phyloP scores from a whole-genome alignment of 1,140 invertebrate genomes.

The Orchestia grillus region DNA sequence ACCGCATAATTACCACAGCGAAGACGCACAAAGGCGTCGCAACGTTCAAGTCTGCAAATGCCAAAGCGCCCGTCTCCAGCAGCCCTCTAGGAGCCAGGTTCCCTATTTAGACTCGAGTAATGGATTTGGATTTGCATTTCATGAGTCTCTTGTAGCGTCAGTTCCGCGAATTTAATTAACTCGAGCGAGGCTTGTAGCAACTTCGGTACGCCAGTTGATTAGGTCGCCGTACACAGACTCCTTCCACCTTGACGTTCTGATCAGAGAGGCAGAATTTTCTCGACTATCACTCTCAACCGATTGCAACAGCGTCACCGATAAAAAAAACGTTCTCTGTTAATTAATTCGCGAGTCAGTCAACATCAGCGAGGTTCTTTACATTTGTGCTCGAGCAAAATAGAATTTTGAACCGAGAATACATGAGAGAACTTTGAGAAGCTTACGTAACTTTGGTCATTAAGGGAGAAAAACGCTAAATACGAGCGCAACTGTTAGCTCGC shows the following conservation, averaged over 20 bases:
- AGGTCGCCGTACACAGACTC: not conserved
- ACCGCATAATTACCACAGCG: not conserved
- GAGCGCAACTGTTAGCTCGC: not conserved
- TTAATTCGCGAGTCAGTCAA: not conserved
- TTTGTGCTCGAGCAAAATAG: not conserved
- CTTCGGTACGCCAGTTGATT: not conserved
- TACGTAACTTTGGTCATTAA: not conserved
- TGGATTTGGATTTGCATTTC: conserved; percentile 32
- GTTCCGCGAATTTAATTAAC: conserved; percentile 5
- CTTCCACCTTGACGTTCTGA: not conserved
- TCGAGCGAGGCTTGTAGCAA: conserved; percentile 12
- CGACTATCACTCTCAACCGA: not conserved
- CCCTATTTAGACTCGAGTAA: conserved; percentile 17
- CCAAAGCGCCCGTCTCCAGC: conserved; percentile 10
- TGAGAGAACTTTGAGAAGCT: not conserved
- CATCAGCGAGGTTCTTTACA: not conserved
- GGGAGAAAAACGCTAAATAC: not conserved
- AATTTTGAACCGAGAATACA: not conserved
- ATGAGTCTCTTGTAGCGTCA: not conserved
- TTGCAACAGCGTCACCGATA: not conserved
- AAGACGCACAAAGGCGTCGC: not conserved
- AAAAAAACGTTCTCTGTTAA: not conserved
- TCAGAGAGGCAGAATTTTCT: not conserved
- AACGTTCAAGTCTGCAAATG: not conserved
- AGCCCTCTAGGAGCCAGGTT: not conserved